phyloP scores from a whole-genome alignment of 2,113 vertebrate species.

The Etheostoma spectabile region DNA sequence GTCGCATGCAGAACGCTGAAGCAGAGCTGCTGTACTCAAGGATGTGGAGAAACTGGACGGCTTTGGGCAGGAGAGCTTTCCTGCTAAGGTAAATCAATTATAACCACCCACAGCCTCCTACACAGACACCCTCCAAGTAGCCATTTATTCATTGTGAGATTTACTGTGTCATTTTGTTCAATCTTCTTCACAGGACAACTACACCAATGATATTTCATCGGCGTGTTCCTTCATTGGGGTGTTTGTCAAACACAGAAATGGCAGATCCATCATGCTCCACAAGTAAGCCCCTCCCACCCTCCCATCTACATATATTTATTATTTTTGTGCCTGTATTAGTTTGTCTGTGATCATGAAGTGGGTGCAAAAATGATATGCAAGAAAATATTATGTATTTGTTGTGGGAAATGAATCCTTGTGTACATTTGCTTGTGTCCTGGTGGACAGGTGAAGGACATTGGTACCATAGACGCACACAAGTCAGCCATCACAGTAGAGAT shows the following conservation, averaged over 20 bases:
- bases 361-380: not conserved
- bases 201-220: slow-evolving; percentile 93
- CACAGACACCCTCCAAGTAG: slow-evolving; percentile 44
- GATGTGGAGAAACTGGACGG: slow-evolving; percentile 95
- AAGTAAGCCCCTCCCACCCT: slow-evolving; percentile 79
- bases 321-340: not conserved
- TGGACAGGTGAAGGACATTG: slow-evolving; percentile 94
- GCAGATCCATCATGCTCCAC: slow-evolving; percentile 91
- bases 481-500: slow-evolving; percentile 94
- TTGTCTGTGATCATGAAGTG: not conserved
- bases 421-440: slow-evolving; percentile 19
- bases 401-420: slow-evolving; percentile 14
- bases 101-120: not conserved
- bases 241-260: slow-evolving; percentile 94
- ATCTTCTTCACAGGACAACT: slow-evolving; percentile 89
- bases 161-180: slow-evolving; percentile 16
- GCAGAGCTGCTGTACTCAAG: slow-evolving; percentile 94
- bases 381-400: not conserved
- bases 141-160: not conserved
- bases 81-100: slow-evolving; percentile 89
- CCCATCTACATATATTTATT: not conserved
- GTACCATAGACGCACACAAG: slow-evolving; percentile 95
- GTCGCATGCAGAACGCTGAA: slow-evolving; percentile 91
- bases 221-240: slow-evolving; percentile 96
- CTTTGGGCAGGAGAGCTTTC: slow-evolving; percentile 96